Evolutionary conservation across 2,797 vertebrate species (phyloP), one percentile per base, ranked within the genome.

Genomic region (Steatocranus sp.): DNA sequence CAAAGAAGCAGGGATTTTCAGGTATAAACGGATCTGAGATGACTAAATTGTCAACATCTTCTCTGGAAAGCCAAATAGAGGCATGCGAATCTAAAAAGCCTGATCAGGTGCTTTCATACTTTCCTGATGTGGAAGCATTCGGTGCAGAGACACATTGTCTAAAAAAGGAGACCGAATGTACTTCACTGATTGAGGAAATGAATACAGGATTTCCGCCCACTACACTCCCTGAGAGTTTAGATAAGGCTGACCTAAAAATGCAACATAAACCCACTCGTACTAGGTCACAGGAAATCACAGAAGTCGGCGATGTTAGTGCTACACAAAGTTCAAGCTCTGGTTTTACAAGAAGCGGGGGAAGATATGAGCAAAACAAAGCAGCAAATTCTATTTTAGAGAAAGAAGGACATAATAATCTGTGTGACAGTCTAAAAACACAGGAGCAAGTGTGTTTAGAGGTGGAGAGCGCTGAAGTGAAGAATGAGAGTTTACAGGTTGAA

Each of bases 161-260:
- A 66, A 86, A 90, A 81, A 85, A 85, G 74, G 81, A 91, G 20
- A 58, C 68, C 1, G 70, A 91, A 86, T 49, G 38, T 11, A 27
- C 46, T 34, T 82, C 81, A 68, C 30, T 43, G 8, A 74, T 81
- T 66, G 84, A 90, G 82, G 83, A 92, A 91, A 87, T 68, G 36
- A 88, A 88, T 79, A 79, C 80, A 86, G 90, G 77, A 82, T 84
- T 85, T 91, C 85, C 83, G 15, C 74, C 83, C 51, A 79, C 56
- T 81, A 81, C 18, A 5, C 51, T 49, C 17, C 18, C 83, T 25
- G 81, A 88, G 8, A 85, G 58, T 86, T 70, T 89, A 89, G 81
- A 87, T 38, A 70, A 36, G 51, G 56, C 3, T 90, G 92, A 91
- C 83, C 82, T 88, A 78, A 88, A 93, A 91, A 88, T 70, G 56